These are phyloP conservation scores for Dolichoris vasculosae DNA, from an alignment of 1,140 invertebrate genomes.

Conservation along the genomic window DNA sequence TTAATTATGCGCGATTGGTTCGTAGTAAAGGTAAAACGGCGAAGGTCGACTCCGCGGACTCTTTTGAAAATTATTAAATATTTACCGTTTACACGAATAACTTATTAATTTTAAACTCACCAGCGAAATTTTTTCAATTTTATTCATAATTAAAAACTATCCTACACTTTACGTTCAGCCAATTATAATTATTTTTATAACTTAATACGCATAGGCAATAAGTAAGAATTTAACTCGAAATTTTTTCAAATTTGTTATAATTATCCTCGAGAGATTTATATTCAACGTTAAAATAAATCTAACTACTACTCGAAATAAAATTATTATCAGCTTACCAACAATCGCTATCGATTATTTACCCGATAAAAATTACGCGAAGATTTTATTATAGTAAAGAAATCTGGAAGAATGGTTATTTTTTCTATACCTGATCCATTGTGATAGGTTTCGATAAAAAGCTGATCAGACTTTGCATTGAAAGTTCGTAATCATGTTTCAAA, in stretches of 20 bases:
- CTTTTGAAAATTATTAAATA: not conserved
- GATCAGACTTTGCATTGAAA: not conserved
- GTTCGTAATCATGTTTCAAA: constrained; percentile 3
- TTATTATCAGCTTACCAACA: not conserved
- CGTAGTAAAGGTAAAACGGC: not conserved
- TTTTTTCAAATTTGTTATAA: not conserved
- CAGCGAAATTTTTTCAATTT: not conserved
- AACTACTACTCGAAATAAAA: too few relatives aligned
- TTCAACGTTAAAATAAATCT: too few relatives aligned
- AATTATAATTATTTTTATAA: not conserved
- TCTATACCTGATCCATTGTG: not conserved
- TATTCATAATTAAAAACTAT: not conserved
- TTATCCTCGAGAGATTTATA: not conserved
- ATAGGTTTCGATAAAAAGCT: not conserved
- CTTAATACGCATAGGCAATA: not conserved
- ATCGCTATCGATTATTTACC: not conserved
- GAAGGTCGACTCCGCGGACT: not conserved
- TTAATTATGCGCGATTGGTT: too few relatives aligned
- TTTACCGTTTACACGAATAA: not conserved
- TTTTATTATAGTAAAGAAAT: not conserved
- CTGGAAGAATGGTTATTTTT: not conserved
- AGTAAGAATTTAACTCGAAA: not conserved
- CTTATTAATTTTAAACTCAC: not conserved
- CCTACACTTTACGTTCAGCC: not conserved
- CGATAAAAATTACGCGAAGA: not conserved